Evolutionary conservation across 2,888 invertebrate genomes (phyloP), one percentile per base, ranked within the genome.

Genomic region (Oasisia sp.): DNA sequence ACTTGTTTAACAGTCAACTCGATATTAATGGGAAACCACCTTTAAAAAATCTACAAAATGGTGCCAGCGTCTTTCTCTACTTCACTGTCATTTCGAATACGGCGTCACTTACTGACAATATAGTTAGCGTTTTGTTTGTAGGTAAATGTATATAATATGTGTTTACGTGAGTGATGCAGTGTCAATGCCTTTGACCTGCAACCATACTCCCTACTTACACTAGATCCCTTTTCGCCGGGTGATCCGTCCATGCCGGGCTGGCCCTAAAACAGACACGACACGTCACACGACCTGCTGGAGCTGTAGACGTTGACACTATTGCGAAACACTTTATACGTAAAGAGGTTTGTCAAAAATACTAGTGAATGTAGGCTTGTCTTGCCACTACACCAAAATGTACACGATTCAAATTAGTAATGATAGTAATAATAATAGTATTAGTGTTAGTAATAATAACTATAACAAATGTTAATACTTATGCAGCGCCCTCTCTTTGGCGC

Each of bases 151-250:
- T 9, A 9, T 56, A 19, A 19, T 19, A 56, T 38, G 38, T 38
- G 38, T 50, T 19, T 19, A 74, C 27, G 74, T 74, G 2, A 74
- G 27, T 27, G 19, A 74, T 50, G 14, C 50, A 74, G 27, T 74
- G n/a, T 19, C 74, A 74, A 74, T 2, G 19, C 27, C 27, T 74
- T 74, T 74, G 5, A 5, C 2, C 27, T 74, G 7, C 7, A 2
- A 27, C 74, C n/a, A 19, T 7, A n/a, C 27, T 27, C 74, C 27
- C 2, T 74, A 92, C 93, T 92, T 92, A 94, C 94, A 92, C 92
- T 92, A n/a, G 91, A 44, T 91, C 94, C 94, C 89, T 93, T 94
- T 38, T 92, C 93, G 90, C 94, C 94, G 14, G 91, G 32, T 4
- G 91, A 32, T 32, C 94, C 94, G 58, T 93, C 92, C 27, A 32